Evolutionary conservation across 2,113 vertebrate genomes (phyloP).

Genomic region (Amphilophus citrinellus): DNA sequence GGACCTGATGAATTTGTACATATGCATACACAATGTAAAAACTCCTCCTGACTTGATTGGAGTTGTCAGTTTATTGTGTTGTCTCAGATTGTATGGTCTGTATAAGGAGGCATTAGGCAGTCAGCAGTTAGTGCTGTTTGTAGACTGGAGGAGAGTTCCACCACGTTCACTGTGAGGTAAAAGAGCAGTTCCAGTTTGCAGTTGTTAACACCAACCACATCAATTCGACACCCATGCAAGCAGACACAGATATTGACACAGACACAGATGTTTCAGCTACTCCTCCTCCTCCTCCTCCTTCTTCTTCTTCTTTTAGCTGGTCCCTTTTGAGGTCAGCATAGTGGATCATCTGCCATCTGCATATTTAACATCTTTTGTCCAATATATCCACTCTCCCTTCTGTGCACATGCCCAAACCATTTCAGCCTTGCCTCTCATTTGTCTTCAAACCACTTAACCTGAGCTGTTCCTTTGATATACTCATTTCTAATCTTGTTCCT

Average conservation of each 20-base stretch:
- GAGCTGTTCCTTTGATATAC: no score
- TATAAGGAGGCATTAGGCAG: not conserved
- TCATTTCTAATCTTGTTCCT: no score
- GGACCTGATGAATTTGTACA: constrained; percentile 19
- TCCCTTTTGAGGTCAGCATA: no score
- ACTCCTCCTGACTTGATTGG: not conserved
- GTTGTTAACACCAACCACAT: not conserved
- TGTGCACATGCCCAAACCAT: not conserved
- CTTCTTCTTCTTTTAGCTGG: not conserved
- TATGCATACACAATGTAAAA: not conserved
- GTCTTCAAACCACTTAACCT: no score
- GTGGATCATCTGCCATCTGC: no score
- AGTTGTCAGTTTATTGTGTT: not conserved
- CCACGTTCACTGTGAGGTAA: not conserved
- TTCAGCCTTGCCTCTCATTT: not conserved
- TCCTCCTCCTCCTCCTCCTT: not conserved
- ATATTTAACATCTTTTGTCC: not conserved
- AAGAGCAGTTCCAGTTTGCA: not conserved
- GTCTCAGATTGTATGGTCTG: not conserved
- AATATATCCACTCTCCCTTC: not conserved
- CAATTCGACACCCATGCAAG: no score
- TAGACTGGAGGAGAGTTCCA: not conserved
- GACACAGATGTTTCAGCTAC: no score
- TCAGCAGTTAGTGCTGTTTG: not conserved
- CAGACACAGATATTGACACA: not conserved